These are phyloP conservation scores for Xanthostigma xanthostigma DNA, from an alignment of 2,888 invertebrate species.

Conservation along the genomic window DNA sequence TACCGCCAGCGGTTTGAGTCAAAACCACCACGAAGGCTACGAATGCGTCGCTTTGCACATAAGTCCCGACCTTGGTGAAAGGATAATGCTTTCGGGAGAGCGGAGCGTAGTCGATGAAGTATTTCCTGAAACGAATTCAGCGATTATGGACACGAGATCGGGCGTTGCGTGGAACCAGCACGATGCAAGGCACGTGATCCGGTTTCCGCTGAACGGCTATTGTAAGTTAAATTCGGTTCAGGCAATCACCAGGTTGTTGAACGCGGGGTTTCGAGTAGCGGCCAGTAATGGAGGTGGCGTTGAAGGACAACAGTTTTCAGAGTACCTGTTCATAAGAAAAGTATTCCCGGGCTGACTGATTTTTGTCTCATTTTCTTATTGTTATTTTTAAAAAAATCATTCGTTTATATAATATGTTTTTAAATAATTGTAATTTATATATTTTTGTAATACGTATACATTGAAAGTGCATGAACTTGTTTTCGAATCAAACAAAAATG, in stretches of 20 bases:
- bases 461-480: too few species aligned
- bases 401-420: not conserved
- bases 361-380: not conserved
- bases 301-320: constrained; percentile 80
- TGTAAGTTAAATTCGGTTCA: constrained; percentile 83
- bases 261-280: constrained; percentile 61
- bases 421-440: too few species aligned
- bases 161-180: constrained; percentile 70
- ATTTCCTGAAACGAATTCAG: constrained; percentile 63
- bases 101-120: constrained; percentile 60
- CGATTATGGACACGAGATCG: constrained; percentile 62
- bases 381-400: not conserved
- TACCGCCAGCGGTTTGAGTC: constrained; percentile 16
- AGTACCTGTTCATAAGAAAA: constrained; percentile 63
- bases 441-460: too few species aligned
- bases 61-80: constrained; percentile 64
- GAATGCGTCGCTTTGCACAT: constrained; percentile 71
- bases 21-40: constrained; percentile 32
- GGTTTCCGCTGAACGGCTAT: constrained; percentile 77
- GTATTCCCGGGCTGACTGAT: constrained; percentile 24
- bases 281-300: constrained; percentile 79
- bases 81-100: constrained; percentile 71
- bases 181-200: constrained; percentile 66
- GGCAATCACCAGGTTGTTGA: constrained; percentile 66
- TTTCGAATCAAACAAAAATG: too few species aligned